Conservation (phyloP, 2,113 vertebrate genomes). For the Mellivora capensis region DNA sequence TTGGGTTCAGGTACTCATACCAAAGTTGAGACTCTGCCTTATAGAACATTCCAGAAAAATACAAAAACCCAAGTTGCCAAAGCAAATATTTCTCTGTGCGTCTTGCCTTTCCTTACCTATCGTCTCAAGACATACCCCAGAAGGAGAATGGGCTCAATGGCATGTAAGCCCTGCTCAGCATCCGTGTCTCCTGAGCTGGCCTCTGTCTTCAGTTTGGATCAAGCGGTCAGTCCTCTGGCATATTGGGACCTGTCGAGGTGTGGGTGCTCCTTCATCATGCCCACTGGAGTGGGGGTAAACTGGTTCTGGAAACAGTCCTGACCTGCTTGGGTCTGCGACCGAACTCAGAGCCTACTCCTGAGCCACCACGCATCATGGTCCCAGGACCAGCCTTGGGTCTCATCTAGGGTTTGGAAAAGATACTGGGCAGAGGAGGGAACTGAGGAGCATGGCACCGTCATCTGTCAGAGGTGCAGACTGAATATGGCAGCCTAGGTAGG, state of each 20-base stretch:
- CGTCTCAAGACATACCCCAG: not conserved
- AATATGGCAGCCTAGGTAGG: not conserved
- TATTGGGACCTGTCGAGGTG: not conserved
- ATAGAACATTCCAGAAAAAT: not conserved
- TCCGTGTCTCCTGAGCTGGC: not conserved
- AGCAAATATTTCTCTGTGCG: not conserved
- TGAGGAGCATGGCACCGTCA: too few relatives aligned
- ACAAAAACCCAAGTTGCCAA: not conserved
- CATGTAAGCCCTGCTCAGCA: rapidly evolving
- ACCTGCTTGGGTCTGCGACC: too few relatives aligned
- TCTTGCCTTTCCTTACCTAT: not conserved
- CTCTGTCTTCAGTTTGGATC: not conserved
- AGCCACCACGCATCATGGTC: rapidly evolving
- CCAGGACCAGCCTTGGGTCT: not conserved
- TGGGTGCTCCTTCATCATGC: not conserved
- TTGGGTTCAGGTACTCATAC: not conserved
- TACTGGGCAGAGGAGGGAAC: not conserved
- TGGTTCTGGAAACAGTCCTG: not conserved
- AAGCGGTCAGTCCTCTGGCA: not conserved
- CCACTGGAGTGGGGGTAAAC: too few relatives aligned
- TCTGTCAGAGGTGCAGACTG: not conserved
- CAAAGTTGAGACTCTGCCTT: not conserved
- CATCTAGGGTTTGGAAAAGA: not conserved
- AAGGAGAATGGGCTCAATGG: not conserved
- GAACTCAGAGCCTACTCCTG: not conserved